Evolutionary conservation across 2,113 vertebrate genomes (phyloP).

Genomic region (Pterophyllum scalare): DNA sequence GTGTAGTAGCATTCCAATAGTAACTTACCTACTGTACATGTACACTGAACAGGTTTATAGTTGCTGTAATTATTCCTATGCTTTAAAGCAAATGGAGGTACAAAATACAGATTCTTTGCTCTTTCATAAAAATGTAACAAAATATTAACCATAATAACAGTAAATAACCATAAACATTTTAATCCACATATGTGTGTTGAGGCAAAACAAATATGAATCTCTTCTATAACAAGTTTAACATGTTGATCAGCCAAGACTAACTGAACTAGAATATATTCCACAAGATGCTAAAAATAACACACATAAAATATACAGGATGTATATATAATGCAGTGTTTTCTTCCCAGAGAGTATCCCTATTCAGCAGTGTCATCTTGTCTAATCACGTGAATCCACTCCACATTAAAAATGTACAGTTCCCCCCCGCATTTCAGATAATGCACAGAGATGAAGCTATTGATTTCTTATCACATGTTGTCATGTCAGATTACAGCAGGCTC

Average conservation of each 20-base stretch:
- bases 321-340: slow-evolving; percentile 5
- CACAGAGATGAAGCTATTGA: slow-evolving; percentile 60
- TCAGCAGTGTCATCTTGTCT: slow-evolving; percentile 19
- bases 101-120: background rate
- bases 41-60: background rate
- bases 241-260: background rate
- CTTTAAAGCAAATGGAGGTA: background rate
- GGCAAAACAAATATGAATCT: background rate
- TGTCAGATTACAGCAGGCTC: slow-evolving; percentile 63
- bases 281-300: background rate
- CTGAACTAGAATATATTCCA: background rate
- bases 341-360: slow-evolving; percentile 25
- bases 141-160: background rate
- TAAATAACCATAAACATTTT: background rate
- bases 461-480: slow-evolving; percentile 73
- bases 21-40: background rate
- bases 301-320: background rate
- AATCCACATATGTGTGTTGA: background rate
- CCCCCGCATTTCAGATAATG: slow-evolving; percentile 46
- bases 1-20: no score
- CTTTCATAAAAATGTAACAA: background rate
- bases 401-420: slow-evolving; percentile 52
- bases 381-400: slow-evolving; percentile 44
- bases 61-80: background rate
- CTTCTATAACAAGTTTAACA: background rate